These are phyloP conservation scores for Amphipyra tragopoginis DNA, from an alignment of 2,888 invertebrate species.

Conservation along the genomic window DNA sequence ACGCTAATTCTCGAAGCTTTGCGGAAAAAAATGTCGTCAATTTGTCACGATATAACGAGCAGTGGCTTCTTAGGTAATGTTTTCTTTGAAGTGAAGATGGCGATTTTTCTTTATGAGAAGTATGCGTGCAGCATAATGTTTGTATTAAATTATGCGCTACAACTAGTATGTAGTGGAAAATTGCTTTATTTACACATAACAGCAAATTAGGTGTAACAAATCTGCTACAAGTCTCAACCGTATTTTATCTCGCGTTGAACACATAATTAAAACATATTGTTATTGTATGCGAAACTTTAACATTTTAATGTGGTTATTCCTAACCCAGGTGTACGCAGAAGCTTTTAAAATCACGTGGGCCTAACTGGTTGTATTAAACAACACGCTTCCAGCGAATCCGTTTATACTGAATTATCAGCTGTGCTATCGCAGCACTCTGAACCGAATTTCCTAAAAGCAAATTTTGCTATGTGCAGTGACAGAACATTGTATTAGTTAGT, in stretches of 20 bases:
- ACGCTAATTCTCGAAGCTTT: conserved; percentile 84
- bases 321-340: conserved; percentile 43
- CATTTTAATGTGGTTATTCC: conserved; percentile 43
- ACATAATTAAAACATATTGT: conserved; percentile 27
- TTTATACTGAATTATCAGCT: conserved; percentile 79
- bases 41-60: conserved; percentile 85
- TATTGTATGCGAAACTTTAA: conserved; percentile 37
- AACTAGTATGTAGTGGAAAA: conserved; percentile 1
- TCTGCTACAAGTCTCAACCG: conserved; percentile 7
- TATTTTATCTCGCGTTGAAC: conserved; percentile 2
- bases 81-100: conserved; percentile 62
- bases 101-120: conserved; percentile 61
- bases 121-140: conserved; percentile 38
- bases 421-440: conserved; percentile 66
- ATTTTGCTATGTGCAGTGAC: conserved; percentile 75
- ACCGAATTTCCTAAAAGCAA: conserved; percentile 78
- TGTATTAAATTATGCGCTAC: conserved; percentile 16
- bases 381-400: conserved; percentile 70
- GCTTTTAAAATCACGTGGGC: conserved; percentile 66
- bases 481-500: conserved; percentile 73
- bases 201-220: conserved; percentile 4
- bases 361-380: conserved; percentile 64
- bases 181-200: not conserved
- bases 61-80: conserved; percentile 70
- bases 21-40: conserved; percentile 82